Base-by-base conservation (phyloP, 2,113 vertebrate species). In the Peromyscus californicus region DNA sequence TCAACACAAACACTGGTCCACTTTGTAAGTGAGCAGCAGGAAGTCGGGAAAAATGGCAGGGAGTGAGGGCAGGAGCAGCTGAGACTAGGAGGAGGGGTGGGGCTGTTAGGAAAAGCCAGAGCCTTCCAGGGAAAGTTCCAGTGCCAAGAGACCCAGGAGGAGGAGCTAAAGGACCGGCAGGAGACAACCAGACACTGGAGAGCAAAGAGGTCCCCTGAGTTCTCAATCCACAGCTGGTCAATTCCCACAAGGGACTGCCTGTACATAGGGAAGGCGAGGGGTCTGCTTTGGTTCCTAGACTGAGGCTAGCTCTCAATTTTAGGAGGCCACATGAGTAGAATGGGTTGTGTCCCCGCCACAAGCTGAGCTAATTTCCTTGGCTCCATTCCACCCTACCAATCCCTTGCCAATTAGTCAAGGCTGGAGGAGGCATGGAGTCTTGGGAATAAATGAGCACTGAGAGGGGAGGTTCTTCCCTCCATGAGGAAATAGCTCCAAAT, bases 301-400 rank as follows among this genome's bases (percentile, higher is more conserved):
- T 75, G 19, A 70, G 94, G 51, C 89, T 76, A 63, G 51, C 70
- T 78, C 76, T 74, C 39, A 67, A 78, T 12, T 8, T 42, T 7
- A 0, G 91, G 61, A 94, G 70, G 87, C n/a, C 15, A 22, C 80
- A 61, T 15, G 78, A 78, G 33, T 89, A 69, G 67, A 87, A 94
- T 42, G 89, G 70, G 48, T 63, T 94, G 82, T 89, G 54, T 95
- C 76, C 39, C 31, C 92, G 91, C 76, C 80, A 96, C 48, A 76
- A 42, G 82, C 61, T 97, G 90, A 97, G 95, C 96, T 97, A 51
- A 97, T 79, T 94, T 97, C 85, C 94, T 93, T 95, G 96, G 92
- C 82, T 91, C 29, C 45, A 7, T 36, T 93, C 86, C 96, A 96
- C 54, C 57, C 72, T 75, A 70, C 42, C 88, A 80, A 95, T 42